Conservation (phyloP, 2,113 vertebrate species). For the Brachyhypopomus gauderio region DNA sequence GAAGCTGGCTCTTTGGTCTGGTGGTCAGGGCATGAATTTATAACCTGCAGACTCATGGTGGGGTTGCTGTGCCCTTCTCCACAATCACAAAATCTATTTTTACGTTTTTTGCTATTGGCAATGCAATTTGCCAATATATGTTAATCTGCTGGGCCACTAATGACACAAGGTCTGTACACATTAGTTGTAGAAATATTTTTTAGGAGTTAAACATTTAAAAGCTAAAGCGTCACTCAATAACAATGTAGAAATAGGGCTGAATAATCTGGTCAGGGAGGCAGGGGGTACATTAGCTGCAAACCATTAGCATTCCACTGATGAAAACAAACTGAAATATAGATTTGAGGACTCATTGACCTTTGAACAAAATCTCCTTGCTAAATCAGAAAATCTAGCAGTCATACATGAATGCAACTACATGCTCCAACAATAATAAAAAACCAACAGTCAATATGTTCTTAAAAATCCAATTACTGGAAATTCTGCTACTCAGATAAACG, state of each 20-base stretch:
- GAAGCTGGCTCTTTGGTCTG: too few relatives aligned
- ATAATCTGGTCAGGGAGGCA: conserved; percentile 33
- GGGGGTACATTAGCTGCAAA: conserved; percentile 51
- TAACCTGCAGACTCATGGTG: too few relatives aligned
- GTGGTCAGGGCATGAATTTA: too few relatives aligned
- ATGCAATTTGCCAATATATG: too few relatives aligned
- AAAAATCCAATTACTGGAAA: background rate
- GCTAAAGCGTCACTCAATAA: background rate
- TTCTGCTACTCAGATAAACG: background rate
- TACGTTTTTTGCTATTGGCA: too few relatives aligned
- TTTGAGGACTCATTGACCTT: conserved; percentile 50
- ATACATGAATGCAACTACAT: conserved; percentile 23
- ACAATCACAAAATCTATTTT: too few relatives aligned
- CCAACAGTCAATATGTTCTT: background rate
- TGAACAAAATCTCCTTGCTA: conserved; percentile 34
- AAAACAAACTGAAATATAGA: conserved; percentile 53
- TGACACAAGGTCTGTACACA: too few relatives aligned
- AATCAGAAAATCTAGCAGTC: conserved; percentile 37
- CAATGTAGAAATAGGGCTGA: conserved; percentile 23
- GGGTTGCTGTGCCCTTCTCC: too few relatives aligned
- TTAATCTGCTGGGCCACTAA: too few relatives aligned
- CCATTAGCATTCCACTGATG: conserved; percentile 46
- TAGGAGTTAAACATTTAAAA: background rate
- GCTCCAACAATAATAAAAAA: conserved; percentile 1
- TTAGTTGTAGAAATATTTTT: too few relatives aligned